Percentiles rank a stretch among this genome's conserved stretches.
Conservation (phyloP, 2,888 invertebrate genomes). For the Drepanosiphum platanoidis region DNA sequence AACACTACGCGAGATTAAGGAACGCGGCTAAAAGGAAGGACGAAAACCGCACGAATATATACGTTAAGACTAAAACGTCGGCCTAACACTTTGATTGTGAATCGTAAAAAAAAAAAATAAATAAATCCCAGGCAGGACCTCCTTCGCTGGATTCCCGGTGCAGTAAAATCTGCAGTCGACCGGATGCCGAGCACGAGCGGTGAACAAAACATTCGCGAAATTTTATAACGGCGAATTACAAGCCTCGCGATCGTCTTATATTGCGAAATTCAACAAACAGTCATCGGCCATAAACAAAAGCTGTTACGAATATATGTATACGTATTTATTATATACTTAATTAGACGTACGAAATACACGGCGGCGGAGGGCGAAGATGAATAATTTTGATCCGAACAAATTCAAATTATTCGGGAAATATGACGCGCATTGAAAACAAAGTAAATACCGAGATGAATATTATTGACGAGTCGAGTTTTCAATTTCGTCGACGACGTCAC, state of each 20-base stretch:
- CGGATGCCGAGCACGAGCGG: neutral
- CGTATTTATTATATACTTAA: no score
- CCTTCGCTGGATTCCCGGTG: neutral
- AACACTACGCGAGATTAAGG: neutral
- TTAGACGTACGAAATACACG: no score
- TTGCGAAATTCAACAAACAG: neutral
- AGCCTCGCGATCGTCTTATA: neutral
- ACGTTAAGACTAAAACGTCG: neutral
- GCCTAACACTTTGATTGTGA: neutral
- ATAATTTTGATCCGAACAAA: neutral
- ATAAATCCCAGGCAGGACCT: neutral
- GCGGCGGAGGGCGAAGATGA: neutral
- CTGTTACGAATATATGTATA: neutral
- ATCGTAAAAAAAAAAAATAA: neutral
- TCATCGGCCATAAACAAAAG: neutral
- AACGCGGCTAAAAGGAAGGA: neutral
- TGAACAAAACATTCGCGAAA: neutral
- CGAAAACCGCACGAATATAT: neutral
- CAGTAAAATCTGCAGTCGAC: neutral
- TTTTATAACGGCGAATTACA: neutral
- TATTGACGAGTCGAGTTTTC: neutral
- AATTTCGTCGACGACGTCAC: neutral
- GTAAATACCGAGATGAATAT: neutral
- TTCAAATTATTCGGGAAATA: neutral
- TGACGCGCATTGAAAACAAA: neutral